Conservation (phyloP, 1,140 invertebrate species). For the Lepidurus packardi region DNA sequence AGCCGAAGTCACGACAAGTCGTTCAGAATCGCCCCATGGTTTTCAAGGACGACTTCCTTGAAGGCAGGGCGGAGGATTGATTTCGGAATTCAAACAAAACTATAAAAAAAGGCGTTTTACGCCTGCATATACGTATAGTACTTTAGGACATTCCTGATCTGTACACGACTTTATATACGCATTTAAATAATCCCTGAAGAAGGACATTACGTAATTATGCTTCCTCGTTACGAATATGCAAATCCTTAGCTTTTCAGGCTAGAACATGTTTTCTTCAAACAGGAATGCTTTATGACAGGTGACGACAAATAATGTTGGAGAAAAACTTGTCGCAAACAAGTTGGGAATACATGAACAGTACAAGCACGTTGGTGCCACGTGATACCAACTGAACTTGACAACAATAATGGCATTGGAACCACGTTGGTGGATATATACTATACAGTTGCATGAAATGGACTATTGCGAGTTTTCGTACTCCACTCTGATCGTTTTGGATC, state of each 20-base stretch:
- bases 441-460: no score
- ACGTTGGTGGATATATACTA: no score
- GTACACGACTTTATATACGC: no score
- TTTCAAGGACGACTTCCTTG: neutral
- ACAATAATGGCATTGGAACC: neutral
- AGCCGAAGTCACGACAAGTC: neutral
- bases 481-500: no score
- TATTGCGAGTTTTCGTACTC: no score
- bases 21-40: neutral
- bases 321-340: neutral
- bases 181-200: no score
- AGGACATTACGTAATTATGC: no score
- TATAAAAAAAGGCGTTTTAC: neutral
- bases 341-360: neutral
- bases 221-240: no score
- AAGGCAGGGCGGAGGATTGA: conserved; percentile 13
- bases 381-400: neutral
- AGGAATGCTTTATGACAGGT: neutral
- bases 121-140: no score
- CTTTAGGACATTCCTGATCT: no score
- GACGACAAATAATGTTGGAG: neutral
- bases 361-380: neutral
- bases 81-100: neutral
- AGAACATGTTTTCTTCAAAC: neutral
- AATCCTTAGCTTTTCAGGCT: no score